Conservation (phyloP, 2,797 vertebrate species). For the Ceryle rudis region DNA sequence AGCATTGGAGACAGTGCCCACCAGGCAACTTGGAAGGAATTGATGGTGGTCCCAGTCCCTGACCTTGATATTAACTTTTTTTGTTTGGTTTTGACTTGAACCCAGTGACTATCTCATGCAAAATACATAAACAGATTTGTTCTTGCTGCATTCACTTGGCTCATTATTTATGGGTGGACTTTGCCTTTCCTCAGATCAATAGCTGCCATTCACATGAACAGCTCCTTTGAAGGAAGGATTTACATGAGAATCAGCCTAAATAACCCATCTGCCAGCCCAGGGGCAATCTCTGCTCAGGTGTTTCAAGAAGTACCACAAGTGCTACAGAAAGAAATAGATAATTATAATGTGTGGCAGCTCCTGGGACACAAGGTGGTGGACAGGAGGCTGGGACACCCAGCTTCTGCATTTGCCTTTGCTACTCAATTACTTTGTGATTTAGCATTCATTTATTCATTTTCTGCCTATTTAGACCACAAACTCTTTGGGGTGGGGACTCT, state of each 20-base stretch:
- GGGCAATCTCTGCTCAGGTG: neutral
- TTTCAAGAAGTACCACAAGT: neutral
- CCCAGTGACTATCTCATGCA: neutral
- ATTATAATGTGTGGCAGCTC: neutral
- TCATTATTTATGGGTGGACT: neutral
- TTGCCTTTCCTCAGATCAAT: neutral
- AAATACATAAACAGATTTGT: neutral
- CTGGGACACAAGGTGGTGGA: neutral
- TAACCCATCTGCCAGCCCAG: neutral
- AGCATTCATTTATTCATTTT: neutral
- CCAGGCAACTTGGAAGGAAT: neutral
- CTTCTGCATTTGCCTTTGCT: neutral
- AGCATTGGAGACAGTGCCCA: neutral
- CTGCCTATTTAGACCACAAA: neutral
- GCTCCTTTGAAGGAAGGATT: neutral
- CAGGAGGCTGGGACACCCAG: neutral
- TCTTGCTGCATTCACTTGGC: neutral
- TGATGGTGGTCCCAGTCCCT: fast-evolving
- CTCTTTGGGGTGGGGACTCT: neutral
- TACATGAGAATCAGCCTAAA: neutral
- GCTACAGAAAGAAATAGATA: neutral
- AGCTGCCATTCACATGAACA: neutral
- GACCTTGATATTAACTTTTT: neutral
- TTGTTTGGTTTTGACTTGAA: neutral
- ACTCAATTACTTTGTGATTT: neutral